Percentiles rank a stretch among this genome's conserved stretches.
phyloP scores from a whole-genome alignment of 2,797 vertebrate genomes.

The Myiotriccus ornatus region DNA sequence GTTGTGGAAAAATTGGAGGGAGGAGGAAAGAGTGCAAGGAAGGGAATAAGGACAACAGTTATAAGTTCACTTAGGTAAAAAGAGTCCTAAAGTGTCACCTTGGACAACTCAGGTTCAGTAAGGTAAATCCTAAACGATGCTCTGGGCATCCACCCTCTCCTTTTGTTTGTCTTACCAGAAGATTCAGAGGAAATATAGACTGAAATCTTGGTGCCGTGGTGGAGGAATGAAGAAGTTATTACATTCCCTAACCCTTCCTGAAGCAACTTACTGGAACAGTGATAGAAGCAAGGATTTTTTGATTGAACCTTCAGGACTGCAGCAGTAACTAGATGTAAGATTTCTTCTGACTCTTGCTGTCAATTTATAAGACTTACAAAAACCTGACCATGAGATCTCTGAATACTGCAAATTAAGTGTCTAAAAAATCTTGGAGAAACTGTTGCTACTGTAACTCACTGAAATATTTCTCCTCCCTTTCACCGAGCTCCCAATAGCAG shows the following conservation, averaged over 20 bases:
- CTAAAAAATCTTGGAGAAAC: neutral
- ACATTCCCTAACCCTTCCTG: neutral
- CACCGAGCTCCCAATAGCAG: accelerated
- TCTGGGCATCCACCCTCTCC: neutral
- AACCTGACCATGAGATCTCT: neutral
- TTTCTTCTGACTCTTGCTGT: neutral
- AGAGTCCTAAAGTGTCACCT: neutral
- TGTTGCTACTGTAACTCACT: neutral
- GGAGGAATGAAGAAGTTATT: neutral
- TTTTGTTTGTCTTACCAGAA: neutral
- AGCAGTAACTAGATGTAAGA: neutral
- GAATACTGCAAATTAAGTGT: neutral
- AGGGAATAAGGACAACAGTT: neutral
- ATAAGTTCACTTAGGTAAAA: neutral
- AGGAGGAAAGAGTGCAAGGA: neutral
- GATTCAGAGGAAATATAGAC: neutral
- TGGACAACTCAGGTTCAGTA: neutral
- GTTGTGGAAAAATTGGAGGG: accelerated
- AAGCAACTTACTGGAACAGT: neutral
- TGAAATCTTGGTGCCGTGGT: neutral
- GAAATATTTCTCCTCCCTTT: neutral
- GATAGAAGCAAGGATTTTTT: neutral
- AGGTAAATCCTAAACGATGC: neutral
- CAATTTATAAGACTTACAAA: neutral
- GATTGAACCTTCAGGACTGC: neutral